Evolutionary conservation across 2,113 vertebrate genomes (phyloP).

Genomic region (Bubo bubo): DNA sequence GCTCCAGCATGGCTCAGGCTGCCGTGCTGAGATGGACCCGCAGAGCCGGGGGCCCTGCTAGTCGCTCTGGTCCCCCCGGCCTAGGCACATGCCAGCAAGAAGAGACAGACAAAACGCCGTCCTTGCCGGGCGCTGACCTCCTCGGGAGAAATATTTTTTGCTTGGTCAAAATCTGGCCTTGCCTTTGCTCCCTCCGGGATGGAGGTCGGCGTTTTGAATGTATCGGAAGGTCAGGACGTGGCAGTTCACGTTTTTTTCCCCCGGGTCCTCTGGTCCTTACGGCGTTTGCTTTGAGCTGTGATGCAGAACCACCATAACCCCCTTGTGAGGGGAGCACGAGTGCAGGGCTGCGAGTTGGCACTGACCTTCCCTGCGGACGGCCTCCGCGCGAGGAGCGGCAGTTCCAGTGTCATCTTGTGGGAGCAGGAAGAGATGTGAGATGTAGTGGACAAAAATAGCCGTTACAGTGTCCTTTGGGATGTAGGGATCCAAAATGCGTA

Average conservation of each 20-base stretch:
- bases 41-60: neutral
- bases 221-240: neutral
- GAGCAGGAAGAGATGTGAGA: neutral
- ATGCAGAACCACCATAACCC: neutral
- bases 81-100: neutral
- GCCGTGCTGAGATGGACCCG: neutral
- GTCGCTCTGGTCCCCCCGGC: neutral
- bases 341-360: neutral
- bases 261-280: neutral
- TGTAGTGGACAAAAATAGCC: neutral
- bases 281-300: neutral
- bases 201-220: neutral
- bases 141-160: neutral
- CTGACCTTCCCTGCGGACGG: neutral
- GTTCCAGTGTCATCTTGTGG: neutral
- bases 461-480: neutral
- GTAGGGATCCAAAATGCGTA: neutral
- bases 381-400: rapidly evolving
- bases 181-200: neutral
- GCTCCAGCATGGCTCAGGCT: neutral
- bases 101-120: neutral
- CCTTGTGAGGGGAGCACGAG: neutral
- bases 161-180: neutral
- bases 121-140: neutral
- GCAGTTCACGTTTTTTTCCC: neutral